phyloP scores from a whole-genome alignment of 1,140 invertebrate genomes.

The Liolophura sinensis region DNA sequence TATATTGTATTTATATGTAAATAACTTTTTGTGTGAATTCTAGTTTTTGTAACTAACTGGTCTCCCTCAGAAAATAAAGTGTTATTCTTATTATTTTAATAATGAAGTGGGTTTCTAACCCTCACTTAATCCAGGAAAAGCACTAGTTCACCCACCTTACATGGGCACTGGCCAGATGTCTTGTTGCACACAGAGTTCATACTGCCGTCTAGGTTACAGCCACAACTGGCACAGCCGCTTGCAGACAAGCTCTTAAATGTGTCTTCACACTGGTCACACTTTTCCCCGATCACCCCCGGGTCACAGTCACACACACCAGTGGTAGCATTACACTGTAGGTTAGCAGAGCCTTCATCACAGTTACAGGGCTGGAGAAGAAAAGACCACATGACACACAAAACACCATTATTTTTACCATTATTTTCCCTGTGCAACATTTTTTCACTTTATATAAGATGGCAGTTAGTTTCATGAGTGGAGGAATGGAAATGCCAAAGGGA shows the following conservation, averaged over 20 bases:
- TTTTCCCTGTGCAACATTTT: too few species aligned
- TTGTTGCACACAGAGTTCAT: slow-evolving; percentile 16
- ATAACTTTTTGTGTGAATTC: too few species aligned
- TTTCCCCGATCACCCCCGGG: slow-evolving; percentile 13
- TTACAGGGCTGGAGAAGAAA: slow-evolving; percentile 14
- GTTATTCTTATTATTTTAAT: too few species aligned
- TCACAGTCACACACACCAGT: slow-evolving; percentile 20
- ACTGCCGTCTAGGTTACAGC: slow-evolving; percentile 13
- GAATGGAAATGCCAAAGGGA: too few species aligned
- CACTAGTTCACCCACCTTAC: slow-evolving; percentile 14
- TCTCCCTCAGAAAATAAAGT: too few species aligned
- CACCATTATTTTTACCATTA: too few species aligned
- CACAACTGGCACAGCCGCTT: slow-evolving; percentile 16
- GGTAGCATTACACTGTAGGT: slow-evolving; percentile 15
- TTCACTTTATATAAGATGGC: too few species aligned
- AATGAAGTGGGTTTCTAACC: too few species aligned
- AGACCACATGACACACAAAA: slow-evolving; percentile 9
- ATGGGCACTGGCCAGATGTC: slow-evolving; percentile 18
- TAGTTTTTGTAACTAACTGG: too few species aligned
- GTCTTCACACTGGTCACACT: slow-evolving; percentile 17
- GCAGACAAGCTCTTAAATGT: slow-evolving; percentile 7
- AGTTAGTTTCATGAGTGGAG: too few species aligned
- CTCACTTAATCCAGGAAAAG: too few species aligned
- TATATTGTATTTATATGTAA: too few species aligned
- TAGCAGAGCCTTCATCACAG: slow-evolving; percentile 16